phyloP scores from a whole-genome alignment of 2,113 vertebrate genomes.

The Anseranas semipalmata region DNA sequence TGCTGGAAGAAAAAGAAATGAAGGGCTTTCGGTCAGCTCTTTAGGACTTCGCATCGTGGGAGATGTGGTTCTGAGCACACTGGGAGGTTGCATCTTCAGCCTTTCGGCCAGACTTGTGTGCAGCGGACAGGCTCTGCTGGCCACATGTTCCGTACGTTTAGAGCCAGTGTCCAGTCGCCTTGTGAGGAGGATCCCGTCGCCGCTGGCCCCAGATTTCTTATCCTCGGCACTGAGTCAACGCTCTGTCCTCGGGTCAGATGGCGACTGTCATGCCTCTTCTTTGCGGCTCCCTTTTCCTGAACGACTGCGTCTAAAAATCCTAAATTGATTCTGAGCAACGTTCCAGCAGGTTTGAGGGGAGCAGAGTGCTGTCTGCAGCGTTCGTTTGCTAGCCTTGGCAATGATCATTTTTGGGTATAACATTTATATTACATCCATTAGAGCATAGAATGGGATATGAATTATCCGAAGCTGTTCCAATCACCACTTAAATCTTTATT shows the following conservation, averaged over 20 bases:
- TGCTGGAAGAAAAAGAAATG: neutral
- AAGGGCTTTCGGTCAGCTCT: neutral
- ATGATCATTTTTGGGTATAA: constrained; percentile 16
- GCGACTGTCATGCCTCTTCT: neutral
- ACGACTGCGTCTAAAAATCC: neutral
- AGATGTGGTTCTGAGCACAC: neutral
- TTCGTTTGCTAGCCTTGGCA: constrained; percentile 24
- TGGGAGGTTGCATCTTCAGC: neutral
- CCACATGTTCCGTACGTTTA: fast-evolving
- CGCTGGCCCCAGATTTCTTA: neutral
- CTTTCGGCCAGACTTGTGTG: neutral
- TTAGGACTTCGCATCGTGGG: neutral
- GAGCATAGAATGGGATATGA: constrained; percentile 34
- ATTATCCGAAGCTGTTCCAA: constrained; percentile 44
- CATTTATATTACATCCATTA: constrained; percentile 51
- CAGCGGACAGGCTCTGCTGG: neutral
- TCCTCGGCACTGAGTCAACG: neutral
- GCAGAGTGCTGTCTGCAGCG: neutral
- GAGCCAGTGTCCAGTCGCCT: neutral
- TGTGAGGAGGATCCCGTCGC: neutral
- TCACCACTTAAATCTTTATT: constrained; percentile 54
- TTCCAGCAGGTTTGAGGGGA: constrained; percentile 14
- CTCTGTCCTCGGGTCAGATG: neutral
- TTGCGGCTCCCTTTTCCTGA: neutral
- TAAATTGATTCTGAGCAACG: neutral